Conservation (phyloP, 1,140 invertebrate species). For the Pachyrhynchus sulphureomaculatus region DNA sequence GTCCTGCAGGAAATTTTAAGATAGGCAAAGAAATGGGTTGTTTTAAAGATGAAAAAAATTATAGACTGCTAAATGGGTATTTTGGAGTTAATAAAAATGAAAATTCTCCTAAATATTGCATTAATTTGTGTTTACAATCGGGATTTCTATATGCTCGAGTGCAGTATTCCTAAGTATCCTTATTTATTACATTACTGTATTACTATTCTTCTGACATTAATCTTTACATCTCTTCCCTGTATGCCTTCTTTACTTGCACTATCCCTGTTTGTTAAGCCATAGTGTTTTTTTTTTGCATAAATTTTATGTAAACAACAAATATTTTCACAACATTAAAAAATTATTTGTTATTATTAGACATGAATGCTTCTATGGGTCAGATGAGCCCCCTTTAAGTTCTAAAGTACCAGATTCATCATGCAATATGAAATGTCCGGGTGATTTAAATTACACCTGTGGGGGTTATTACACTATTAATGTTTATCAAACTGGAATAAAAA, state of each 20-base stretch:
- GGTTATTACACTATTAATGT: conserved; percentile 87
- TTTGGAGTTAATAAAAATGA: conserved; percentile 74
- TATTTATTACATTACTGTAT: no score
- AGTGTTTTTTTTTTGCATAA: background rate
- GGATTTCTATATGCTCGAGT: conserved; percentile 88
- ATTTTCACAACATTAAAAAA: background rate
- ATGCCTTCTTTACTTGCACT: no score
- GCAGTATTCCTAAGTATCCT: no score
- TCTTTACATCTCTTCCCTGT: no score
- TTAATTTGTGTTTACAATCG: conserved; percentile 84
- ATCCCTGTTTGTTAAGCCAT: no score
- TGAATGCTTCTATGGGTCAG: conserved; percentile 92
- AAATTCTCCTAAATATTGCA: conserved; percentile 79
- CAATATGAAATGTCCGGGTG: conserved; percentile 83
- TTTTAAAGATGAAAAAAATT: conserved; percentile 79
- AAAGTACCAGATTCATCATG: conserved; percentile 74
- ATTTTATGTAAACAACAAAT: background rate
- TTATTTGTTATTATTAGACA: conserved; percentile 57
- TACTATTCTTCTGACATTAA: no score
- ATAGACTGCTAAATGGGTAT: conserved; percentile 74
- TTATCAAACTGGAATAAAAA: conserved; percentile 82
- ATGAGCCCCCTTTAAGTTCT: conserved; percentile 63
- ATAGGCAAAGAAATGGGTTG: conserved; percentile 78
- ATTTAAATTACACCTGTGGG: conserved; percentile 73
- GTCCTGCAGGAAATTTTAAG: conserved; percentile 63